phyloP scores from a whole-genome alignment of 1,140 invertebrate species.

The Magallana angulata region DNA sequence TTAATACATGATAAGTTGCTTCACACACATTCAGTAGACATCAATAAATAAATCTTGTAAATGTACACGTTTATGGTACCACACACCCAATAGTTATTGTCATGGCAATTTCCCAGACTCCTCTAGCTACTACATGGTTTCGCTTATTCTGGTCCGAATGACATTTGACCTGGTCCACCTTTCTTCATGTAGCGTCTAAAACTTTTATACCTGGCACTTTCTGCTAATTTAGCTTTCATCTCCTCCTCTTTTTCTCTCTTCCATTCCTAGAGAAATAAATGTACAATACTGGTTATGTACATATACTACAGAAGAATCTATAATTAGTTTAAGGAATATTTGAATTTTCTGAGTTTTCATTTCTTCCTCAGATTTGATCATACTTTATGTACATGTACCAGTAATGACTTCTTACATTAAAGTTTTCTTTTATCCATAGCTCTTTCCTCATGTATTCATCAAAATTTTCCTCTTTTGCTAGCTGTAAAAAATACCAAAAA shows the following conservation, averaged over 20 bases:
- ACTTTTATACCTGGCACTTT: conserved; percentile 77
- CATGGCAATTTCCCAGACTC: not conserved
- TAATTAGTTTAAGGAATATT: not conserved
- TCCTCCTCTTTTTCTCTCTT: conserved; percentile 90
- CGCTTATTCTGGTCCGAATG: conserved; percentile 78
- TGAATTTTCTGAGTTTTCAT: not conserved
- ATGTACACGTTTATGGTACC: not conserved
- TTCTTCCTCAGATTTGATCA: not conserved
- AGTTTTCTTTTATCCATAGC: conserved; percentile 91
- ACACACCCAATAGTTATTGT: not conserved
- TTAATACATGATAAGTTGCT: too few species aligned
- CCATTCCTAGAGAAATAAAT: conserved; percentile 82
- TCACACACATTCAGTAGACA: not conserved
- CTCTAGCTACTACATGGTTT: not conserved
- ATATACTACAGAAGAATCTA: not conserved
- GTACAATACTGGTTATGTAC: not conserved
- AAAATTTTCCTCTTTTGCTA: conserved; percentile 87
- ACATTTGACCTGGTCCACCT: conserved; percentile 78
- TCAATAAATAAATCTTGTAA: not conserved
- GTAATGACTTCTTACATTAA: conserved; percentile 79
- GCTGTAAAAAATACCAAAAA: conserved; percentile 75
- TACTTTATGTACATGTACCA: not conserved
- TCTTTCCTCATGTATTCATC: conserved; percentile 87
- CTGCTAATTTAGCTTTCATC: conserved; percentile 85
- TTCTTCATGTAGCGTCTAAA: conserved; percentile 79